These are phyloP conservation scores for Sterna hirundo DNA, from an alignment of 2,113 vertebrate species.

Conservation along the genomic window DNA sequence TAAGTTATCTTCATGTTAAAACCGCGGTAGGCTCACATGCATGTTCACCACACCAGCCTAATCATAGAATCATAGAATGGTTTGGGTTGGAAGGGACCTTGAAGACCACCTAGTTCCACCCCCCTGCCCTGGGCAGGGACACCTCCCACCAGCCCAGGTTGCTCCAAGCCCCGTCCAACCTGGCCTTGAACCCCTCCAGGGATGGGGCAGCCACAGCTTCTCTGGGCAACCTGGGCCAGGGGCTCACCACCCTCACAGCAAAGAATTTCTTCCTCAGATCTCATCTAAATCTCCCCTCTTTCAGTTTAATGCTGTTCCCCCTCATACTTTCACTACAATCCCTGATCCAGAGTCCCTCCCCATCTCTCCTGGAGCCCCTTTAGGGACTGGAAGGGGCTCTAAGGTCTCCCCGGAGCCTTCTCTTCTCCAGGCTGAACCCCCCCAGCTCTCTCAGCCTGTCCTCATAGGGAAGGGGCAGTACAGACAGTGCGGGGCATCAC, in stretches of 20 bases:
- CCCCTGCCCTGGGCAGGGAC: neutral
- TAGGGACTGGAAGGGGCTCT: neutral
- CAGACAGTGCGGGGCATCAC: neutral
- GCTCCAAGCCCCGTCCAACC: neutral
- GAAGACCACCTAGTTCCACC: neutral
- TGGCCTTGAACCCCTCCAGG: neutral
- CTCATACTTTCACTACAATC: too few species aligned
- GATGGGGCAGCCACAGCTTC: neutral
- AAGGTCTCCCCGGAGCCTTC: neutral
- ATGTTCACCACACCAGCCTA: neutral
- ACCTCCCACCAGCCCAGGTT: neutral
- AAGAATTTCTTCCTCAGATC: neutral
- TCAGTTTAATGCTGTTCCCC: fast-evolving
- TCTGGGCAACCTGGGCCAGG: neutral
- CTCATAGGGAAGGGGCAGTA: neutral
- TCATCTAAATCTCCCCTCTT: neutral
- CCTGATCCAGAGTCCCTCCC: neutral
- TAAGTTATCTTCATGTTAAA: neutral
- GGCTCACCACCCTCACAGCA: neutral
- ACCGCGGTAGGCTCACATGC: fast-evolving
- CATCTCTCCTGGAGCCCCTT: neutral
- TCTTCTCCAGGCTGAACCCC: neutral
- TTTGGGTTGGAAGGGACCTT: neutral
- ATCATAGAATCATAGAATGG: neutral
- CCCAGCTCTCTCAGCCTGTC: neutral